Evolutionary conservation across 2,888 invertebrate genomes (phyloP), one percentile per base, ranked within the genome.

Genomic region (Andrena hattorfiana): DNA sequence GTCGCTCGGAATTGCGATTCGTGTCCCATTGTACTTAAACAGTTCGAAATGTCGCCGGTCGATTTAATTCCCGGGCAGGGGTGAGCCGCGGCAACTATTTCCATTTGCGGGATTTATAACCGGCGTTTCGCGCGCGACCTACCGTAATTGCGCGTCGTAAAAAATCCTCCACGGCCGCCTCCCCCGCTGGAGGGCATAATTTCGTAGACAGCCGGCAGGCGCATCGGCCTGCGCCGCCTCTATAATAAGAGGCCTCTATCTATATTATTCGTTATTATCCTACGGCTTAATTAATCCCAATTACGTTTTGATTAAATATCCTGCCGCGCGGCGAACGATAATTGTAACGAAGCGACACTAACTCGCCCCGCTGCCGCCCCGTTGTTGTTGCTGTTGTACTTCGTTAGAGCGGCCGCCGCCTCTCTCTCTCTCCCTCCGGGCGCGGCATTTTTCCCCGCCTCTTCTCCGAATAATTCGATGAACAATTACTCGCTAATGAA

Each of bases 11-110:
- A 88, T 89, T 86, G 87, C 89, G 85, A 88, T 87, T 85, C 87
- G 89, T 86, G 88, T 88, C 81, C 87, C 88, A 81, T 87, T 87
- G 77, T 85, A 86, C 87, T 89, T 89, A 87, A 88, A 88, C 83
- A 86, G 89, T 89, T 87, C 85, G 87, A 87, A 89, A 85, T 85
- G 86, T 78, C 83, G 85, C 67, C 74, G 88, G 77, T 87, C 88
- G 89, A 88, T 89, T 88, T 89, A 83, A 88, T 88, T 89, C 87
- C 42, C 87, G 77, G 81, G 85, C 83, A 69, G 56, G 23, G 42
- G 16, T 16, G 42, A 16, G 42, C 42, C 42, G 42, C 86, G 75
- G 64, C 79, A 85, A 89, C 89, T 89, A 89, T 89, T 88, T 89
- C 88, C 88, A 89, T 89, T 88, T 83, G 83, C 81, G 48, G 73